A percentile compares a stretch with the other conserved stretches of the same genome.
phyloP scores from a whole-genome alignment of 1,140 invertebrate genomes.

The Lordiphosa stackelbergi region DNA sequence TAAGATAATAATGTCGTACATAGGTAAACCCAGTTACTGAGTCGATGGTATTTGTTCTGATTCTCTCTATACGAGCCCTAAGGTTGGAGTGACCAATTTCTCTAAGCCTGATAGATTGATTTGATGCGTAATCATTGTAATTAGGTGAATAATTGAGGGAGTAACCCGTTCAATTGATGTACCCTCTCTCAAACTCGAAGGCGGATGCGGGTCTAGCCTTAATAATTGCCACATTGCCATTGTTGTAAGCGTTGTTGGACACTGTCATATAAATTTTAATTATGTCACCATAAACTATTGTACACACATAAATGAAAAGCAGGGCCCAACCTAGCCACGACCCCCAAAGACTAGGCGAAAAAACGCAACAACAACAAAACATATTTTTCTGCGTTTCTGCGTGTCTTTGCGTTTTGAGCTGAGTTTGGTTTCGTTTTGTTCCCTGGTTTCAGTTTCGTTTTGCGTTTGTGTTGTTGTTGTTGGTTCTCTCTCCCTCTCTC shows the following conservation, averaged over 20 bases:
- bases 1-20: too few species aligned
- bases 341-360: constrained; percentile 4
- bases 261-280: constrained; percentile 56
- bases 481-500: neutral
- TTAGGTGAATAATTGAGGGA: constrained; percentile 3
- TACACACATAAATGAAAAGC: constrained; percentile 18
- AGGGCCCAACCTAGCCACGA: neutral
- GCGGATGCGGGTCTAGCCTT: constrained; percentile 4
- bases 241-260: constrained; percentile 1
- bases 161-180: constrained; percentile 8
- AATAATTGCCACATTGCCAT: constrained; percentile 2
- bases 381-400: constrained; percentile 1
- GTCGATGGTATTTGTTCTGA: neutral
- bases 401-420: constrained; percentile 2
- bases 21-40: too few species aligned
- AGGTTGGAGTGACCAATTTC: neutral
- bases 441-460: constrained; percentile 25
- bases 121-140: constrained; percentile 8
- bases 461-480: neutral
- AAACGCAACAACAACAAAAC: too few species aligned
- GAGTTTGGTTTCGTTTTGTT: constrained; percentile 5
- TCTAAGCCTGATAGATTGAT: constrained; percentile 8
- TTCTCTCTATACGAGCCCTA: neutral
- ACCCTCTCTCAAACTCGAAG: neutral
- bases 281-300: constrained; percentile 48